Percentiles rank a stretch among this genome's conserved stretches.
Evolutionary conservation across 1,140 invertebrate species (phyloP).

Genomic region (Coboldia fuscipes): DNA sequence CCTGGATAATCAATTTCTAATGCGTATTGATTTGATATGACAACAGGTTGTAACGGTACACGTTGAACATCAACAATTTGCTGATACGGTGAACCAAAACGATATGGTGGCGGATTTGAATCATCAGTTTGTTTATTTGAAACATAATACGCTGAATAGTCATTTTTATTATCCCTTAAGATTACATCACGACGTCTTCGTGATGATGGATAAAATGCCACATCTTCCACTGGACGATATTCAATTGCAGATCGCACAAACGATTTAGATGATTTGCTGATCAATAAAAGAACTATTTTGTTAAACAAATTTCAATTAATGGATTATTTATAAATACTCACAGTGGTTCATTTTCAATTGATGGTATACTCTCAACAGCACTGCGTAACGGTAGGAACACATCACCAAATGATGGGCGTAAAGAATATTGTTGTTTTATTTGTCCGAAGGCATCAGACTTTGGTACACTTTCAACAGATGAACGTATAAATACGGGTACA

Average conservation of each 20-base stretch:
- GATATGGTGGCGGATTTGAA: conserved; percentile 11
- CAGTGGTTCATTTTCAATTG: conserved; percentile 7
- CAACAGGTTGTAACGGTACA: too few species aligned
- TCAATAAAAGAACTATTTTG: neutral
- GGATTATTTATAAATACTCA: neutral
- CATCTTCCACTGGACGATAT: conserved; percentile 27
- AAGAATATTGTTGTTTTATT: conserved; percentile 4
- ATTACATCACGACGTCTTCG: neutral
- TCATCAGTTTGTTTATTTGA: conserved; percentile 5
- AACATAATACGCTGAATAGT: conserved; percentile 19
- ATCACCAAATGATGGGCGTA: conserved; percentile 11
- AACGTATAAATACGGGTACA: conserved; percentile 23
- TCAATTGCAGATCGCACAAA: conserved; percentile 38
- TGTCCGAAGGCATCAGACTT: conserved; percentile 8
- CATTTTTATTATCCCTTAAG: neutral
- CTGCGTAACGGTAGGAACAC: conserved; percentile 27
- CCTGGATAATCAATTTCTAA: conserved; percentile 9
- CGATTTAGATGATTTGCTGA: conserved; percentile 5
- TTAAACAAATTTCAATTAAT: neutral
- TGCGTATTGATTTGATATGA: too few species aligned
- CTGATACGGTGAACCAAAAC: conserved; percentile 14
- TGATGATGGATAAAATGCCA: conserved; percentile 1
- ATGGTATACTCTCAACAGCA: conserved; percentile 32
- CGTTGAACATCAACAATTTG: conserved; percentile 10
- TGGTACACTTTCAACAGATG: conserved; percentile 29